Evolutionary conservation across 2,888 invertebrate genomes (phyloP), one percentile per base, ranked within the genome.

Genomic region (Raillietiella orientalis): DNA sequence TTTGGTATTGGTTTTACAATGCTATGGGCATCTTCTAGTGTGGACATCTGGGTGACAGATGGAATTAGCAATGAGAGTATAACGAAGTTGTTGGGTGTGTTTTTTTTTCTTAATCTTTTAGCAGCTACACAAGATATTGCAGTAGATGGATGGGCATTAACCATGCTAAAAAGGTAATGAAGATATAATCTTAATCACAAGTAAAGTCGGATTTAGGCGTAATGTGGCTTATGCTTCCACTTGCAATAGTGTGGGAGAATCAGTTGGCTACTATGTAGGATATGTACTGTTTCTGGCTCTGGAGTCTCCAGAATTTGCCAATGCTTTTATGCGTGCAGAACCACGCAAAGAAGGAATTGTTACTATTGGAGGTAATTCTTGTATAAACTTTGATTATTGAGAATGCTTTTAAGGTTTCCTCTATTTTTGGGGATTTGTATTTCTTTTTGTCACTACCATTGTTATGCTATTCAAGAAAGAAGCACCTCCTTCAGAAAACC

Each of bases 51-150:
- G 63, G 49, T 87, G 24, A 75, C 72, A 1, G 56, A 59, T 3
- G 54, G 58, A 22, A 27, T 27, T 14, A 29, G 15, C 6, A 14
- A 23, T 2, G 21, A 14, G 8, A 19, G 16, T 5, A 70, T 79
- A 36, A 58, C 54, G 29, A 45, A 67, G 25, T 52, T 96, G 14
- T 90, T 90, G 1, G 40, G 59, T 9, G 54, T 77, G 30, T 99
- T 99, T 50, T 72, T 93, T 43, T 53, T 62, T 28, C 53, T 96
- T 3, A 93, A 90, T 42, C 87, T 93, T 41, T 53, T 99, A 37
- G 93, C 93, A 4, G 93, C 96, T 3, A 96, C 96, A 2, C 96
- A 99, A 52, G 96, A 99, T 46, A 90, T 96, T 40, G 93, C 87
- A 10, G 93, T 99, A 1, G 96, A 99, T 52, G 96, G 96, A 13